Evolutionary conservation across 2,113 vertebrate genomes (phyloP), one percentile per base, ranked within the genome.

Genomic region (Acinonyx jubatus): DNA sequence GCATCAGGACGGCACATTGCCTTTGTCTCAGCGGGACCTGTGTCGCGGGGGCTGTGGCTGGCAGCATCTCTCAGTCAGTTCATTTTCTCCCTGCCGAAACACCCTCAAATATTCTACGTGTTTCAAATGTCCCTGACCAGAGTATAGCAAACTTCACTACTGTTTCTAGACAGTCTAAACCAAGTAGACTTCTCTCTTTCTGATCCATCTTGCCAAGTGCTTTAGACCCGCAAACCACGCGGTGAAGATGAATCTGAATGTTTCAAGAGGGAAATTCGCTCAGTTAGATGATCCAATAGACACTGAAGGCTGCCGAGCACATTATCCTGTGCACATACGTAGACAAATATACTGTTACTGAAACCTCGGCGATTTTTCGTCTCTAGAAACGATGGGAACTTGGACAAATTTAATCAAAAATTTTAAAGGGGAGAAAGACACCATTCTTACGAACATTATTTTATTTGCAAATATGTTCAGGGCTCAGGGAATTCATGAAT

Each of bases 1-100:
- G 4, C 8, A 83, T 10, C 23, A 27, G 27, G 45, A 14, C 0
- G 1, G 21, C 9, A 2, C 36, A 5, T 1, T 23, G 27, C 14
- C 8, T 91, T 36, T n/a, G 6, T 38, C 50, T 78, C 15, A 9
- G 45, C 2, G 8, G 0, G 4, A 9, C 16, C 11, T 16, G 1
- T 5, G 4, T 80, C 55, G 14, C 16, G 11, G 18, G 55, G 19
- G 0, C 1, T 36, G 31, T n/a, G 55, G 1, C 57, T 23, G 14
- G 3, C 10, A 69, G 27, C 6, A 23, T 31, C 33, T 5, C 10
- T 57, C n/a, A 16, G 9, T 71, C 71, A 73, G 8, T 19, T 80
- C 11, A 25, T 7, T 13, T 16, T 45, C 36, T 7, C 33, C 7
- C 31, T 79, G 23, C 27, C n/a, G 7, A 25, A 41, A 76, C 36